Conservation (phyloP, 2,888 invertebrate genomes). For the Elgonia sp. region DNA sequence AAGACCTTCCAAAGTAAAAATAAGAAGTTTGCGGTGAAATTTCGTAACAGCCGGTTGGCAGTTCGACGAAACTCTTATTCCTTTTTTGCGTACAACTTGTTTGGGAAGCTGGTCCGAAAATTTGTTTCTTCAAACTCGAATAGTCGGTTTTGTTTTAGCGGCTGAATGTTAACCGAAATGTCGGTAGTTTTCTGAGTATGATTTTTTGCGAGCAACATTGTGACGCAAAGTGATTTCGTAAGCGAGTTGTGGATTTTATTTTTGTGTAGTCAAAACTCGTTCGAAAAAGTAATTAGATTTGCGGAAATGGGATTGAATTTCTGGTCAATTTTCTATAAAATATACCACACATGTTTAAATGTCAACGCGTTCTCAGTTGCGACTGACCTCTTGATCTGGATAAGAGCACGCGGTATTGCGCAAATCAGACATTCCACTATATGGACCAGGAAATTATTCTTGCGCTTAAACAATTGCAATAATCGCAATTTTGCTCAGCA, state of each 20-base stretch:
- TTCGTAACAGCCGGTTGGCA: constrained; percentile 29
- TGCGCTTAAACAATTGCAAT: too few species aligned
- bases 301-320: constrained; percentile 55
- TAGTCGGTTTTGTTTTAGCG: too few species aligned
- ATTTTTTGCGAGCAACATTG: not conserved
- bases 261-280: constrained; percentile 8
- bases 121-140: too few species aligned
- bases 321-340: constrained; percentile 62
- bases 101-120: too few species aligned
- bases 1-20: not conserved
- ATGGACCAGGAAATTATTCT: constrained; percentile 57
- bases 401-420: constrained; percentile 63
- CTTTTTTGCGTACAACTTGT: not conserved
- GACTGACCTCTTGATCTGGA: constrained; percentile 74
- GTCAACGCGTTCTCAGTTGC: constrained; percentile 74
- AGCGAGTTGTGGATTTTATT: not conserved
- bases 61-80: not conserved
- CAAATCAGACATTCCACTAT: constrained; percentile 58
- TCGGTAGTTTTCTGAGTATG: not conserved
- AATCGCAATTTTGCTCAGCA: too few species aligned
- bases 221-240: not conserved
- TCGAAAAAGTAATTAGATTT: constrained; percentile 24
- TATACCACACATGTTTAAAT: constrained; percentile 60
- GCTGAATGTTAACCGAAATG: too few species aligned
- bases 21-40: constrained; percentile 30